These are phyloP conservation scores for Alosa alosa DNA, from an alignment of 2,113 vertebrate genomes.

Conservation along the genomic window DNA sequence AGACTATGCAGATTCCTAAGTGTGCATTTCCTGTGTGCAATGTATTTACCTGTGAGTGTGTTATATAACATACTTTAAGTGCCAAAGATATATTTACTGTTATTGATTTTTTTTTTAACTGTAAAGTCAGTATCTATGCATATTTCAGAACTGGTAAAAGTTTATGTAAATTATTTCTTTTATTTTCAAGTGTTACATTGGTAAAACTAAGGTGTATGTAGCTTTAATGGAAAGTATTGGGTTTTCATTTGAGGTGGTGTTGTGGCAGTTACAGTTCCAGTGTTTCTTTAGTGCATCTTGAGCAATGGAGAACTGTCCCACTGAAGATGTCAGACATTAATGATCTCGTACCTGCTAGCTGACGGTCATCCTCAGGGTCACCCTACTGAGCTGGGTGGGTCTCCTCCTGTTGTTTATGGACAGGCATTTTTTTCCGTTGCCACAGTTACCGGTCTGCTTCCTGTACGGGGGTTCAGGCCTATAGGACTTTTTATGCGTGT, in stretches of 20 bases:
- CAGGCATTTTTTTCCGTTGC: too few species aligned
- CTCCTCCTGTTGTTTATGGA: too few species aligned
- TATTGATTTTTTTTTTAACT: background rate
- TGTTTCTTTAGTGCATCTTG: too few species aligned
- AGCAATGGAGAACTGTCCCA: too few species aligned
- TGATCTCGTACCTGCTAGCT: too few species aligned
- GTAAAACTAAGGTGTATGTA: background rate
- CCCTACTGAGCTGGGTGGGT: too few species aligned
- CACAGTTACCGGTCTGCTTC: too few species aligned
- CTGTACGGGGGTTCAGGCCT: too few species aligned
- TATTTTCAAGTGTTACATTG: background rate
- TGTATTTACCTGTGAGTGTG: background rate
- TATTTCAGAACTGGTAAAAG: background rate
- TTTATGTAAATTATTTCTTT: background rate
- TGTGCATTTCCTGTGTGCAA: background rate
- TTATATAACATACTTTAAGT: background rate
- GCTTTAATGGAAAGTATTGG: background rate
- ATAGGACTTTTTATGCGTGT: background rate
- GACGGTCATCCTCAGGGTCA: too few species aligned
- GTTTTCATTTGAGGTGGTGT: background rate
- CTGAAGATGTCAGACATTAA: too few species aligned
- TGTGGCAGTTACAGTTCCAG: background rate
- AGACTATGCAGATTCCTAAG: background rate
- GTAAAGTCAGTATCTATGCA: background rate
- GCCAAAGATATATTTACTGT: constrained; percentile 5